Conservation (phyloP, 2,797 vertebrate species). For the Sebastes glaucus region DNA sequence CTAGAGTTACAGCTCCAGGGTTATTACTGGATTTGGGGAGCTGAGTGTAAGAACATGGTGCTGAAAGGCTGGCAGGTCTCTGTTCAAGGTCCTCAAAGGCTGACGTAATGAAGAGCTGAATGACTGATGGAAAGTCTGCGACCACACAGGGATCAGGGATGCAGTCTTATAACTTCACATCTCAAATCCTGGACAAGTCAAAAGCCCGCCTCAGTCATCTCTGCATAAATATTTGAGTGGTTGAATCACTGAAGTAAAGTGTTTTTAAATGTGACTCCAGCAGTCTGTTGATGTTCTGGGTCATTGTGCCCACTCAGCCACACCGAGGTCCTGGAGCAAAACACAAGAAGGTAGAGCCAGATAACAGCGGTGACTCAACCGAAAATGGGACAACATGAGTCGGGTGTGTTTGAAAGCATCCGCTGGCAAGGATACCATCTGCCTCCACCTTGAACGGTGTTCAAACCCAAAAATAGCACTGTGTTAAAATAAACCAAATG, state of each 20-base stretch:
- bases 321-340: not conserved
- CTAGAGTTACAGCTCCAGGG: not conserved
- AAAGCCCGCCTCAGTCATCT: conserved; percentile 10
- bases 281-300: conserved; percentile 14
- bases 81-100: conserved; percentile 10
- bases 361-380: conserved; percentile 1
- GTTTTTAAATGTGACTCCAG: conserved; percentile 35
- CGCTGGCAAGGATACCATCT: not conserved
- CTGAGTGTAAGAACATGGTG: not conserved
- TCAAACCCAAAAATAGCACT: not conserved
- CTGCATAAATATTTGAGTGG: conserved; percentile 39
- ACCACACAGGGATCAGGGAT: not conserved
- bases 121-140: conserved; percentile 23
- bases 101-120: conserved; percentile 19
- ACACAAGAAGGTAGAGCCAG: not conserved
- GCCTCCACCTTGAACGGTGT: not conserved
- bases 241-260: conserved; percentile 24
- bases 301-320: not conserved
- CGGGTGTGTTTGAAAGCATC: conserved; percentile 8
- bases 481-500: not conserved
- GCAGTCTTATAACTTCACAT: conserved; percentile 8
- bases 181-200: conserved; percentile 19
- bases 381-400: not conserved
- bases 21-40: not conserved
- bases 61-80: not conserved